Evolutionary conservation across 1,140 invertebrate genomes (phyloP).

Genomic region (Leptonema lineaticorne): DNA sequence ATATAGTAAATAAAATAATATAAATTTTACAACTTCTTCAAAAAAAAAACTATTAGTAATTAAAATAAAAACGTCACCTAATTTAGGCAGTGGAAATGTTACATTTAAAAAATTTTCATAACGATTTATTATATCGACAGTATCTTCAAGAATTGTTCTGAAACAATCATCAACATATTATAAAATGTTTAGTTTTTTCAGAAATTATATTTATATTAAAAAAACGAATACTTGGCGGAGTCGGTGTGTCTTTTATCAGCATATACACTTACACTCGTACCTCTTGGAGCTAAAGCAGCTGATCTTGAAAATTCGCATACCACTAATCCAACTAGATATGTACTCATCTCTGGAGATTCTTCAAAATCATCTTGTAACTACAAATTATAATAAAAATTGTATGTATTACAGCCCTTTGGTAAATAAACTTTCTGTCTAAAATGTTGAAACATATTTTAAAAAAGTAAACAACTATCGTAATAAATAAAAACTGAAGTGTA

Average conservation of each 20-base stretch:
- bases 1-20: neutral
- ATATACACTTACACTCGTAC: constrained; percentile 43
- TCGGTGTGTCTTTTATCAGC: constrained; percentile 36
- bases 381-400: neutral
- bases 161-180: constrained; percentile 15
- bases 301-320: constrained; percentile 70
- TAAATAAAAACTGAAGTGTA: too few species aligned
- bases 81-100: constrained; percentile 37
- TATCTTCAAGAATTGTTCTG: constrained; percentile 35
- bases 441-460: too few species aligned
- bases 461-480: too few species aligned
- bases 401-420: neutral
- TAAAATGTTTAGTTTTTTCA: neutral
- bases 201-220: neutral
- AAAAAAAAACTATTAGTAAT: neutral
- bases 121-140: constrained; percentile 38
- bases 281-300: constrained; percentile 44
- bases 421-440: neutral
- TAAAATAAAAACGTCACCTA: constrained; percentile 27
- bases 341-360: constrained; percentile 79
- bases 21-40: neutral
- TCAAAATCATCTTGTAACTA: constrained; percentile 65
- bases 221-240: constrained; percentile 30
- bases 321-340: constrained; percentile 82
- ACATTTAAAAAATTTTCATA: constrained; percentile 39